Evolutionary conservation across 2,113 vertebrate species (phyloP).

Genomic region (Myotis davidii): DNA sequence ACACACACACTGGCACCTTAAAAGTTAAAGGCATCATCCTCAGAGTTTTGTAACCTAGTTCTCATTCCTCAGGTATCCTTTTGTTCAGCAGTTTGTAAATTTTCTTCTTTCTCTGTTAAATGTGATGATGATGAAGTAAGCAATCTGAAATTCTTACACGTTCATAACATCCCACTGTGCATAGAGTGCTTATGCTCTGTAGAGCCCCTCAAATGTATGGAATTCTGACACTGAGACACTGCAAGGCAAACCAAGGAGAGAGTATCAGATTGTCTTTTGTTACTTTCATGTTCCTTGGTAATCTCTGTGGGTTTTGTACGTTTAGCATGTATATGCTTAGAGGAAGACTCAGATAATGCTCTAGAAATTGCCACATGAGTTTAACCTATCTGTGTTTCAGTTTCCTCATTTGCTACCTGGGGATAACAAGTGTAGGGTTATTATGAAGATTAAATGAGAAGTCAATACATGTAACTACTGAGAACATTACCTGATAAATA

Average conservation of each 20-base stretch:
- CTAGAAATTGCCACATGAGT: not conserved
- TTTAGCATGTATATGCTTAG: not conserved
- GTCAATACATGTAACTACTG: not conserved
- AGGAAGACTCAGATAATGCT: not conserved
- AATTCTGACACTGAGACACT: not conserved
- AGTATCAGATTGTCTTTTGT: not conserved
- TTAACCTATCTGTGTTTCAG: not conserved
- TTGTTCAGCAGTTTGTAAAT: not conserved
- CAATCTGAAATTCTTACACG: not conserved
- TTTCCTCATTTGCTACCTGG: not conserved
- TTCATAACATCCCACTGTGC: not conserved
- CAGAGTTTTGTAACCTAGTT: not conserved
- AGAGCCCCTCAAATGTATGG: not conserved
- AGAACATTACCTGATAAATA: not conserved
- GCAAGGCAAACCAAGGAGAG: not conserved
- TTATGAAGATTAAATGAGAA: constrained; percentile 1
- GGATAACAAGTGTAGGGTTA: not conserved
- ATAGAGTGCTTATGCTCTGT: not conserved
- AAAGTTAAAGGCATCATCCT: not conserved
- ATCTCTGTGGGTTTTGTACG: not conserved
- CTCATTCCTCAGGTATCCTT: not conserved
- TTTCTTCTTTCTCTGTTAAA: not conserved
- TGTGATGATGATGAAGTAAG: not conserved
- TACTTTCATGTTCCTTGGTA: not conserved
- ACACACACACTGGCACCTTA: no score